Evolutionary conservation across 2,113 vertebrate species (phyloP).

Genomic region (Peromyscus polionotus): DNA sequence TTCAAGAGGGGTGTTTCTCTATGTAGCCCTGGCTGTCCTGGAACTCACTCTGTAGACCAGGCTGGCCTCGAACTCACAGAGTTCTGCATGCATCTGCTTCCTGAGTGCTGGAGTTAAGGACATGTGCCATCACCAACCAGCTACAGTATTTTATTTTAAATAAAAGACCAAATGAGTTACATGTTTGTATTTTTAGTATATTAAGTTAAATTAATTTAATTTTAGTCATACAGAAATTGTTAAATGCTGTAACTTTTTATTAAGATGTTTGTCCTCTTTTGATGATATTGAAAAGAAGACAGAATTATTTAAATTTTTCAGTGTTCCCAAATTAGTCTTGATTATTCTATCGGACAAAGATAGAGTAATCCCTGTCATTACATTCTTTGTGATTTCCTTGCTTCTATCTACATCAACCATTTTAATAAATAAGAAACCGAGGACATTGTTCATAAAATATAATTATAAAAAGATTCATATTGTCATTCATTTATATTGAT

Average conservation of each 20-base stretch:
- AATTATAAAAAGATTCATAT: background rate
- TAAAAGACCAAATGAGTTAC: background rate
- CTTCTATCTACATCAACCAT: background rate
- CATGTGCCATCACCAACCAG: background rate
- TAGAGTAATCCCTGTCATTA: background rate
- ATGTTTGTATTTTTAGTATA: background rate
- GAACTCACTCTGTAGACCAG: background rate
- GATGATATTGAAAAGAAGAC: background rate
- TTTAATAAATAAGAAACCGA: constrained; percentile 30
- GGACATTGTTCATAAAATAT: background rate
- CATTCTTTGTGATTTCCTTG: background rate
- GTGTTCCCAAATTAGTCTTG: background rate
- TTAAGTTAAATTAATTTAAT: constrained; percentile 6
- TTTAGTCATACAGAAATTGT: background rate
- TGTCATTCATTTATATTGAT: background rate
- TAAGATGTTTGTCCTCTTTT: background rate
- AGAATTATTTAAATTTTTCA: constrained; percentile 10
- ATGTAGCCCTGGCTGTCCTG: background rate
- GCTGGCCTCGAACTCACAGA: background rate
- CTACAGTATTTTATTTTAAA: background rate
- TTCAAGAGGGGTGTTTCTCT: background rate
- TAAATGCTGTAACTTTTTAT: background rate
- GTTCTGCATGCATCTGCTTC: background rate
- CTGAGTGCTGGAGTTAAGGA: background rate
- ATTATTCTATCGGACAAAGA: background rate